Evolutionary conservation across 30 jellyfish, hydroid and myxozoan genomes (phyloP).

Genomic region (Rhopilema esculentum): DNA sequence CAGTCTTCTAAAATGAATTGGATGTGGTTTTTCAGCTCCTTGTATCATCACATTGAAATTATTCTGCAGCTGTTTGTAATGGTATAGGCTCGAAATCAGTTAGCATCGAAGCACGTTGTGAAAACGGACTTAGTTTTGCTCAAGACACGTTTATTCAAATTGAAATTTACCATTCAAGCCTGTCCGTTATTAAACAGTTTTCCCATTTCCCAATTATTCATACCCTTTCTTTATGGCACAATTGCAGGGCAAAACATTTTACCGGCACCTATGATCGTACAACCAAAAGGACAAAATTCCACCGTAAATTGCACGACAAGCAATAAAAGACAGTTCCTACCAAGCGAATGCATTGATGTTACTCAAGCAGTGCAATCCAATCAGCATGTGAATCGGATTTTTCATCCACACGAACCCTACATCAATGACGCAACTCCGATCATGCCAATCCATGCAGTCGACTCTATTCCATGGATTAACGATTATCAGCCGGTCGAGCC

Average conservation of each 20-base stretch:
- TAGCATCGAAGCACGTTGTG: no score
- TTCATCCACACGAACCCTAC: conserved; percentile 62
- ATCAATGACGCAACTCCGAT: conserved; percentile 61
- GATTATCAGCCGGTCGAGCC: conserved; percentile 64
- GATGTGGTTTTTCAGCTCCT: no score
- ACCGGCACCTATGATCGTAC: background rate
- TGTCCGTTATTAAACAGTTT: no score
- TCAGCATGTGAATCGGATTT: conserved; percentile 19
- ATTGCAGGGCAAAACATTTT: background rate
- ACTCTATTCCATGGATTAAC: conserved; percentile 61
- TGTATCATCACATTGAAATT: no score
- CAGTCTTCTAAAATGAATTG: no score
- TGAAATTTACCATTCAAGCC: no score
- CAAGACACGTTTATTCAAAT: no score
- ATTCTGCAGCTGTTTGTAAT: no score
- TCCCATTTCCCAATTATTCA: no score
- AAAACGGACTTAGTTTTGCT: no score
- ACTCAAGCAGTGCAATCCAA: background rate
- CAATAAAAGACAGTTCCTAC: conserved; percentile 14
- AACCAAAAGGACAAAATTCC: background rate
- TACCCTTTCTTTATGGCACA: background rate
- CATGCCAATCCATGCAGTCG: conserved; percentile 42
- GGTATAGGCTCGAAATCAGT: no score
- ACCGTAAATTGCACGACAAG: conserved; percentile 13
- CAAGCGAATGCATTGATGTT: conserved; percentile 14